phyloP scores from a whole-genome alignment of 1,140 invertebrate species.

The Acromyrmex charruanus region DNA sequence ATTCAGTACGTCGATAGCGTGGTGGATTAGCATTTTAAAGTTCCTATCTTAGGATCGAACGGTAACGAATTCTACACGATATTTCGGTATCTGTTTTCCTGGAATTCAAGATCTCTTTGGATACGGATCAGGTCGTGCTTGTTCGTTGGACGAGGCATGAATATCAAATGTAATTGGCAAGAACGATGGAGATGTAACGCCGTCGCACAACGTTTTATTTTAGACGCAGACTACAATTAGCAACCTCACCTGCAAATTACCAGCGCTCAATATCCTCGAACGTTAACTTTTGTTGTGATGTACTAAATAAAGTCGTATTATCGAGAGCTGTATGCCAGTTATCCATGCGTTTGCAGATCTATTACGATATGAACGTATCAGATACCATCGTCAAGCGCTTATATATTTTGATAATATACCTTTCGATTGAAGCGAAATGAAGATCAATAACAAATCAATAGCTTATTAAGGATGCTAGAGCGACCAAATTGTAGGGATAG shows the following conservation, averaged over 20 bases:
- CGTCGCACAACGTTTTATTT: neutral
- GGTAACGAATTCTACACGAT: slow-evolving; percentile 53
- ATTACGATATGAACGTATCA: no score
- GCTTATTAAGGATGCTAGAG: no score
- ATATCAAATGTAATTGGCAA: slow-evolving; percentile 44
- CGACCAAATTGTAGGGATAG: no score
- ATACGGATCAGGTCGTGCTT: slow-evolving; percentile 49
- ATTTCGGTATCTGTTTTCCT: slow-evolving; percentile 31
- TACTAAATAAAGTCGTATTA: neutral
- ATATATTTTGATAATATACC: no score
- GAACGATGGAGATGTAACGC: neutral
- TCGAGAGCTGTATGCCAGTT: neutral
- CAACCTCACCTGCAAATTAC: neutral
- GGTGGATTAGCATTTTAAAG: slow-evolving; percentile 40
- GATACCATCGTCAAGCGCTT: no score
- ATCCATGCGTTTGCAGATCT: neutral
- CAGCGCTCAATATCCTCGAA: neutral
- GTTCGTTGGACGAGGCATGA: slow-evolving; percentile 30
- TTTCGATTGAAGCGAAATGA: no score
- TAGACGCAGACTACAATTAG: neutral
- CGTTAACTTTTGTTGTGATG: neutral
- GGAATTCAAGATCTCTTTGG: slow-evolving; percentile 51
- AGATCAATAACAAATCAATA: no score
- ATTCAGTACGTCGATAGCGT: neutral
- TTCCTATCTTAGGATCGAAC: slow-evolving; percentile 26